phyloP scores from a whole-genome alignment of 2,113 vertebrate genomes.

The Cairina moschata region DNA sequence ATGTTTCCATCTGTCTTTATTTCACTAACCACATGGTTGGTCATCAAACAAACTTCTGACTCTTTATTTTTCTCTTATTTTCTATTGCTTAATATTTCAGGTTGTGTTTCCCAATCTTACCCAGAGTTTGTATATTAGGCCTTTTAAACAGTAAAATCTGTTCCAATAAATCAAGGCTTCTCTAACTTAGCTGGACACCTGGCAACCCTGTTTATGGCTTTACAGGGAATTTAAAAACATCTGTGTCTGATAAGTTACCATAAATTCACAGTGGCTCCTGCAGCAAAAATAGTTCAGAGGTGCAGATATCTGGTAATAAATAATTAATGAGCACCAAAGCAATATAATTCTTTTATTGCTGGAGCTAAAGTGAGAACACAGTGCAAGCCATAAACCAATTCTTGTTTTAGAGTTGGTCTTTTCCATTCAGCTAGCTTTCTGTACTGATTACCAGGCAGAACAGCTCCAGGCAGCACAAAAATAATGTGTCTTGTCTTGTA shows the following conservation, averaged over 20 bases:
- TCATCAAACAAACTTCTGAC: neutral
- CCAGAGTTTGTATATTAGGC: slow-evolving; percentile 1
- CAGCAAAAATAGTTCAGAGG: slow-evolving; percentile 53
- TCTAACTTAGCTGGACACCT: slow-evolving; percentile 59
- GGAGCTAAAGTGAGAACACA: neutral
- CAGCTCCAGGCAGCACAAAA: neutral
- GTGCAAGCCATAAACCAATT: slow-evolving; percentile 6
- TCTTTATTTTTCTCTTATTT: neutral
- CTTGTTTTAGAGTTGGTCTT: slow-evolving; percentile 5
- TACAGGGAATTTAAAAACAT: slow-evolving; percentile 64
- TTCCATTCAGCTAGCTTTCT: slow-evolving; percentile 28
- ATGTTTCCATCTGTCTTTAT: slow-evolving; percentile 23
- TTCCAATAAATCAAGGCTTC: slow-evolving; percentile 64
- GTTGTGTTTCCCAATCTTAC: neutral
- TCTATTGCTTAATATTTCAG: neutral
- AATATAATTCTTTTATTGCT: slow-evolving; percentile 52
- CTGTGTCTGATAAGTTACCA: slow-evolving; percentile 62
- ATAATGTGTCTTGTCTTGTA: neutral
- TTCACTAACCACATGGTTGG: neutral
- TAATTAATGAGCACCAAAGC: slow-evolving; percentile 57
- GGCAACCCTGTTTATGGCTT: slow-evolving; percentile 63
- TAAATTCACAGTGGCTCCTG: slow-evolving; percentile 34
- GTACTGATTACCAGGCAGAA: neutral
- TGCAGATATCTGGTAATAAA: slow-evolving; percentile 57
- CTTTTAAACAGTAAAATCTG: slow-evolving; percentile 26